Evolutionary conservation across 2,113 vertebrate species (phyloP).

Genomic region (Leptosomus discolor): DNA sequence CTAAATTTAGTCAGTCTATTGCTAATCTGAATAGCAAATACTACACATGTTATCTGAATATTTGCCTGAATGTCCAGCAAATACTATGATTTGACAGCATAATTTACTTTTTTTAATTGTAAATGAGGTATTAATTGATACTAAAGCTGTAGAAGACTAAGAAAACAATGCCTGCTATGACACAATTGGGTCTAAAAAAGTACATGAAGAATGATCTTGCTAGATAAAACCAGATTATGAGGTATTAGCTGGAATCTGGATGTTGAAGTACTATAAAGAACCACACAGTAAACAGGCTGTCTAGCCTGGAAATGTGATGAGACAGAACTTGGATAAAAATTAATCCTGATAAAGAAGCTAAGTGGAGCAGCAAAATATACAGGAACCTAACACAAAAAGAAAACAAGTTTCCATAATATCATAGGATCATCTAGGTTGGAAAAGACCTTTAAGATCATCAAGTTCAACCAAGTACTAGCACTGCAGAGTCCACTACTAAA

Average conservation of each 20-base stretch:
- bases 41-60: background rate
- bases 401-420: background rate
- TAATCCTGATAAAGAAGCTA: background rate
- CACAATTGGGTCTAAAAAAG: background rate
- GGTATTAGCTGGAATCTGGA: background rate
- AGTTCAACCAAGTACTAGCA: no score
- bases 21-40: background rate
- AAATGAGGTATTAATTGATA: background rate
- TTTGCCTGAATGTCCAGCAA: background rate
- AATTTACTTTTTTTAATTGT: background rate
- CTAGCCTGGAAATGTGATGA: background rate
- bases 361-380: background rate
- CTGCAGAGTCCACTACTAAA: background rate
- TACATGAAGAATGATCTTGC: background rate
- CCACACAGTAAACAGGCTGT: background rate
- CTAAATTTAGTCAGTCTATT: background rate
- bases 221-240: background rate
- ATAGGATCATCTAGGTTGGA: background rate
- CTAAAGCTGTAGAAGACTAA: background rate
- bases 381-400: background rate
- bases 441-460: background rate
- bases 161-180: background rate
- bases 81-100: background rate
- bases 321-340: background rate
- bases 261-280: background rate